Conservation (phyloP, 2,113 vertebrate species). For the Columba janthina region DNA sequence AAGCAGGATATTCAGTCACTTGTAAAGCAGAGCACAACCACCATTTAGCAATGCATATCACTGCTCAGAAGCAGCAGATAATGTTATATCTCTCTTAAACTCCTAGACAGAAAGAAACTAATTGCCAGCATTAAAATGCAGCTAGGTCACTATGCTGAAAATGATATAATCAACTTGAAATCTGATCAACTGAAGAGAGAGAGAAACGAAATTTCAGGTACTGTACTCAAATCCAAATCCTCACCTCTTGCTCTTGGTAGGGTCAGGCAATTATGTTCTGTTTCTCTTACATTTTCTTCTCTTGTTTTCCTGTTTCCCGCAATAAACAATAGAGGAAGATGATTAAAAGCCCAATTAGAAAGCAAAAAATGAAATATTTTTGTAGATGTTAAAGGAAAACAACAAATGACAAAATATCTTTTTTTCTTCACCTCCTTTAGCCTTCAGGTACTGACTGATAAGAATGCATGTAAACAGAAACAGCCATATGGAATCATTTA, state of each 20-base stretch:
- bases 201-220: neutral
- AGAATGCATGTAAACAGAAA: neutral
- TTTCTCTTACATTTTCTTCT: neutral
- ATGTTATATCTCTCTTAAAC: neutral
- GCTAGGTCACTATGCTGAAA: neutral
- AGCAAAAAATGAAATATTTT: neutral
- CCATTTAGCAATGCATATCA: neutral
- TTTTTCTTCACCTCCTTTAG: neutral
- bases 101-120: neutral
- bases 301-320: neutral
- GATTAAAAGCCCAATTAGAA: neutral
- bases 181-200: slow-evolving; percentile 18
- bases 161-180: slow-evolving; percentile 27
- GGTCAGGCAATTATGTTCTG: neutral
- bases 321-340: neutral
- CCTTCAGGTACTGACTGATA: neutral
- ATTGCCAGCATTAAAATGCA: slow-evolving; percentile 13
- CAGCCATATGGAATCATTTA: neutral
- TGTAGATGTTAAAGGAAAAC: neutral
- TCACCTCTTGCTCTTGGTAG: neutral
- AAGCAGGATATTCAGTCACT: neutral
- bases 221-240: neutral
- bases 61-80: neutral
- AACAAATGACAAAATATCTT: neutral
- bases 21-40: neutral